Conservation (phyloP, 1,140 invertebrate genomes). For the Rhopalosiphum padi region DNA sequence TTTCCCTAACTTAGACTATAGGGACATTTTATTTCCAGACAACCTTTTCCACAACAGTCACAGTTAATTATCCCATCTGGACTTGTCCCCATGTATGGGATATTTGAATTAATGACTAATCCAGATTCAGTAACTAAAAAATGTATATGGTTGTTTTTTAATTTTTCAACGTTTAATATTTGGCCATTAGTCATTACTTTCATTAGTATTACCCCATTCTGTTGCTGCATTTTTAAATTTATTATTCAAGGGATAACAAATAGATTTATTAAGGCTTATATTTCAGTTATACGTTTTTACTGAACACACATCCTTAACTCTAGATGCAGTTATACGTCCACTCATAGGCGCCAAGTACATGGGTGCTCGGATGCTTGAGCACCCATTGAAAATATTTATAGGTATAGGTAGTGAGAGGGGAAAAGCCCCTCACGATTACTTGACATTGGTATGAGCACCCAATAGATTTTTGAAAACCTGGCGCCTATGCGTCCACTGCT, state of each 20-base stretch:
- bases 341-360: too few species aligned
- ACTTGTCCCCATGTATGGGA: background rate
- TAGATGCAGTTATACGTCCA: background rate
- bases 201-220: background rate
- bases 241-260: conserved; percentile 24
- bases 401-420: too few species aligned
- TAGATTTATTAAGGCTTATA: background rate
- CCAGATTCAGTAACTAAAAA: background rate
- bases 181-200: background rate
- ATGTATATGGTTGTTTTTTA: conserved; percentile 21
- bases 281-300: background rate
- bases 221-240: conserved; percentile 21
- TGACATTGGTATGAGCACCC: too few species aligned
- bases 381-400: too few species aligned
- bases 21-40: conserved; percentile 11
- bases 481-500: background rate
- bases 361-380: too few species aligned
- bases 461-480: too few species aligned
- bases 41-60: conserved; percentile 27
- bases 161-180: background rate
- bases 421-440: too few species aligned
- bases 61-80: conserved; percentile 29
- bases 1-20: background rate
- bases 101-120: conserved; percentile 14
- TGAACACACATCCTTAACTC: background rate